phyloP scores from a whole-genome alignment of 1,140 invertebrate genomes.

The Nebria ingens region DNA sequence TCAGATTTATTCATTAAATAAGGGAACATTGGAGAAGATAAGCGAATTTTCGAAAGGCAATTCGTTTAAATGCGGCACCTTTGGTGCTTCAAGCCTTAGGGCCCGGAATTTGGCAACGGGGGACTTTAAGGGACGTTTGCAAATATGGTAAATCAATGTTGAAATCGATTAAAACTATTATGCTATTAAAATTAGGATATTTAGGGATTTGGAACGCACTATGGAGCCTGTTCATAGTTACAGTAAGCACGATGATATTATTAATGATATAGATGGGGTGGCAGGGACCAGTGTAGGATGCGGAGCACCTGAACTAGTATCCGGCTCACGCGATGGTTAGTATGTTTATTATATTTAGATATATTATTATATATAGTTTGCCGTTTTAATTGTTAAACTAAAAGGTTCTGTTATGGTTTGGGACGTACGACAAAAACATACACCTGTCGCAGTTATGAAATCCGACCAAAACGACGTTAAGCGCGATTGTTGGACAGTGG shows the following conservation, averaged over 20 bases:
- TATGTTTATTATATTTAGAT: constrained; percentile 10
- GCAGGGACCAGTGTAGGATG: constrained; percentile 73
- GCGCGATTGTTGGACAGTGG: constrained; percentile 80
- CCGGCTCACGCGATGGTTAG: constrained; percentile 83
- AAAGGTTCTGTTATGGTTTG: constrained; percentile 84
- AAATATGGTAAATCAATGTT: constrained; percentile 56
- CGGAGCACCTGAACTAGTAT: constrained; percentile 89
- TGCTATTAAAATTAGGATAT: constrained; percentile 17
- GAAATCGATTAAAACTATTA: constrained; percentile 11
- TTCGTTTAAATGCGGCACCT: constrained; percentile 88
- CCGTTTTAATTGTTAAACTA: no score
- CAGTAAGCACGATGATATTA: constrained; percentile 77
- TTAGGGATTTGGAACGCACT: constrained; percentile 71
- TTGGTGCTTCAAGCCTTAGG: constrained; percentile 72
- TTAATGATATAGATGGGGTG: constrained; percentile 88
- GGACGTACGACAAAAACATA: constrained; percentile 83
- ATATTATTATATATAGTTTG: constrained; percentile 11
- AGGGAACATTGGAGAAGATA: constrained; percentile 58
- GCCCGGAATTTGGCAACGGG: constrained; percentile 79
- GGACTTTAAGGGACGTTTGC: constrained; percentile 78
- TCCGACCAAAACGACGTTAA: constrained; percentile 47
- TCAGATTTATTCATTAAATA: constrained; percentile 76
- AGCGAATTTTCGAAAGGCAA: constrained; percentile 65
- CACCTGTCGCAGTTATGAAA: constrained; percentile 78
- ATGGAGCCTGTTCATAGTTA: constrained; percentile 66